These are phyloP conservation scores for Micrasema longulum DNA, from an alignment of 1,140 invertebrate species.

Conservation along the genomic window DNA sequence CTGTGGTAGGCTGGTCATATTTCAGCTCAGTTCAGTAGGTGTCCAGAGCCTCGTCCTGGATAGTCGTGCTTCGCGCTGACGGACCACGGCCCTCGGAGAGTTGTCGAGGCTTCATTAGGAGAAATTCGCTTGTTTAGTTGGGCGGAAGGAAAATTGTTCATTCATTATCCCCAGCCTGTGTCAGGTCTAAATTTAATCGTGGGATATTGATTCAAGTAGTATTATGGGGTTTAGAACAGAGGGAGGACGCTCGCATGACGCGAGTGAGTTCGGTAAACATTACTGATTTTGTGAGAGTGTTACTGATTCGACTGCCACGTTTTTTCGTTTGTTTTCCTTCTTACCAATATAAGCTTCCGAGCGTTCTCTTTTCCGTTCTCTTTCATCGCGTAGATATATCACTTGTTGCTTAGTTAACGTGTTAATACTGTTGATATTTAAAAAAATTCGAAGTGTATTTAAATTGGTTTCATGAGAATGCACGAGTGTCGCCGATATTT, in stretches of 20 bases:
- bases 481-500: slow-evolving; percentile 27
- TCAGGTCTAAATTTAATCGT: slow-evolving; percentile 31
- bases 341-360: neutral
- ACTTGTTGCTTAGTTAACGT: no score
- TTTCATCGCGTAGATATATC: no score
- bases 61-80: neutral
- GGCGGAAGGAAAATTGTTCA: slow-evolving; percentile 31
- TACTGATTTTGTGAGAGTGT: slow-evolving; percentile 10
- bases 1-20: slow-evolving; percentile 8
- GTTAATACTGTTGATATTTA: no score
- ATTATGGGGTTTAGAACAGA: slow-evolving; percentile 5
- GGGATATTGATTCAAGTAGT: slow-evolving; percentile 29
- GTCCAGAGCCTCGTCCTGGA: neutral
- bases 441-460: no score
- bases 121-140: slow-evolving; percentile 18
- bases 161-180: slow-evolving; percentile 30
- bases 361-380: neutral
- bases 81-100: neutral
- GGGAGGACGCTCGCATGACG: slow-evolving; percentile 7
- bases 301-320: neutral
- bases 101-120: neutral
- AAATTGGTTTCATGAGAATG: neutral
- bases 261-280: slow-evolving; percentile 8
- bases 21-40: slow-evolving; percentile 13
- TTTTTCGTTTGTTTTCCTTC: neutral